phyloP scores from a whole-genome alignment of 2,888 invertebrate genomes.

The Ctena decussata region DNA sequence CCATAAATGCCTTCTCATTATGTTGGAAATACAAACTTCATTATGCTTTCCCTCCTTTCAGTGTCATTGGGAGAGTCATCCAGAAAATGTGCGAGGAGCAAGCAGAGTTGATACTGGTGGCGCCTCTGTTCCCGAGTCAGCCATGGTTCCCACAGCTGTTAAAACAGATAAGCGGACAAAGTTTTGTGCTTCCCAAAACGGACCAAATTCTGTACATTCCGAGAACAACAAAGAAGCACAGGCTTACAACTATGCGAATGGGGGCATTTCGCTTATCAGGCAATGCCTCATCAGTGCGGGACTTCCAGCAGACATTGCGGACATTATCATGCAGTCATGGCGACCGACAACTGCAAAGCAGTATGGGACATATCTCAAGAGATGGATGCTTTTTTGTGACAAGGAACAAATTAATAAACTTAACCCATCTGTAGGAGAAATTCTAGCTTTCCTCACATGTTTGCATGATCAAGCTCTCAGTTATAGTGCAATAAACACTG shows the following conservation, averaged over 20 bases:
- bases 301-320: slow-evolving; percentile 2
- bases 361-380: no score
- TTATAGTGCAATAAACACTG: no score
- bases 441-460: no score
- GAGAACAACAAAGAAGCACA: background rate
- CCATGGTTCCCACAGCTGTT: slow-evolving; percentile 3
- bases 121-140: slow-evolving; percentile 7
- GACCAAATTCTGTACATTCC: background rate
- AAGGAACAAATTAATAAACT: no score
- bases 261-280: slow-evolving; percentile 13
- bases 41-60: slow-evolving; percentile 25
- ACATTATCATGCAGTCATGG: slow-evolving; percentile 43
- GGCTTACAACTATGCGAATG: background rate
- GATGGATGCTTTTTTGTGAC: no score
- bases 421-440: no score
- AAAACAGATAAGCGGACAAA: background rate
- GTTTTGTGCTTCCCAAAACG: background rate
- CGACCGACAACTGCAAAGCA: slow-evolving; percentile 19
- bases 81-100: no score
- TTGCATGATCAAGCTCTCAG: no score
- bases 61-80: no score
- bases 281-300: slow-evolving; percentile 6
- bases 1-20: slow-evolving; percentile 26
- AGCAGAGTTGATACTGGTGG: background rate
- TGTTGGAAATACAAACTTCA: background rate